Evolutionary conservation across 2,888 invertebrate species (phyloP), one percentile per base, ranked within the genome.

Genomic region (Tortricodes alternella): DNA sequence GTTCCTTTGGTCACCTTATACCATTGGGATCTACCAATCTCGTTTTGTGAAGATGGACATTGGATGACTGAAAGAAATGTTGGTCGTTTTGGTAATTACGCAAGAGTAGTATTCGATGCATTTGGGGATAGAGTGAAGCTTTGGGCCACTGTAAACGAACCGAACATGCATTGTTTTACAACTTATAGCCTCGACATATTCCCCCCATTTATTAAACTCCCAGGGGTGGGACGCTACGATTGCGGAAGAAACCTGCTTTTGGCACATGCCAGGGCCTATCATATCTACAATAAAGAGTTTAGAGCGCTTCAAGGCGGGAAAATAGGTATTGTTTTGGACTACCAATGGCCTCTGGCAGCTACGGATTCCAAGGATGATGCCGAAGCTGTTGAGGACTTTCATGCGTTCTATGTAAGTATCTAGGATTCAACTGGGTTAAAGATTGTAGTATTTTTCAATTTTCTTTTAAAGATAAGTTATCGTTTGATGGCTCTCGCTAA

Each of bases 81-180:
- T 0, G 68, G 76, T n/a, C 73, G 71, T 66, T 84, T 78, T 59
- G 74, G 61, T 16, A 78, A 84, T 19, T 88, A 81, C 57, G 85
- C 87, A 1, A 65, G 74, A 34, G 48, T 80, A 1, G 66, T 92
- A 19, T 87, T 91, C 60, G 78, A 81, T 37, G 75, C 88, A 65
- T 92, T 89, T 57, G 93, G 92, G 0, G 89, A 91, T 59, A 85
- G 92, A 57, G 91, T 93, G 1, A 91, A 86, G 67, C 70, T 86
- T 37, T 95, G 94, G 94, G 91, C 93, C 0, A 94, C 94, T 0
- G 84, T 94, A 38, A 94, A 94, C 70, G 95, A 95, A 65, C 94
- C 94, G 0, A 77, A 71, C 53, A 62, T 79, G 15, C 75, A 80
- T 52, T 83, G 85, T 58, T 38, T 34, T 18, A 37, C 46, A 9